Evolutionary conservation across 2,113 vertebrate genomes (phyloP), one percentile per base, ranked within the genome.

Genomic region (Cyphotilapia sp.): DNA sequence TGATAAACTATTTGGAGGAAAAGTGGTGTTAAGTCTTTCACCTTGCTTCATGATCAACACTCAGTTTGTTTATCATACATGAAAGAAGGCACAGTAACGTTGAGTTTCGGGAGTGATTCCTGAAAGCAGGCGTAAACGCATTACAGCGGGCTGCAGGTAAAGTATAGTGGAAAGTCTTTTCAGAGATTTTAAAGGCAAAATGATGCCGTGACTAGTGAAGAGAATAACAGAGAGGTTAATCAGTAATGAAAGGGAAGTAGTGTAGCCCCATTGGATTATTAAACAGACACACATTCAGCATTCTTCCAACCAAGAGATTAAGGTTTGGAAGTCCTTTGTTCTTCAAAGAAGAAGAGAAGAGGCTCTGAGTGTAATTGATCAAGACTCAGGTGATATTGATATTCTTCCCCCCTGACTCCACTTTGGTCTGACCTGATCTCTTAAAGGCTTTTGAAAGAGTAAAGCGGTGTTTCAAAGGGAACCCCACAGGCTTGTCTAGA

Each of bases 351-450:
- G 29, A 66, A 51, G 42, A 38, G 51, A 83, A 47, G 19, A 10
- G 38, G 7, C 27, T 88, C 71, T 57, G 84, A 88, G 76, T 63
- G 29, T 88, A 90, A 92, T 63, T 82, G 57, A 91, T 91, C 51
- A 84, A 88, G 81, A 88, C 87, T 69, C 47, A 2, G 81, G 84
- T 42, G 22, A 87, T 94, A 91, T 90, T 92, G 92, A 92, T 88
- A 84, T 85, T 76, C 76, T 83, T 22, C 38, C 56, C 84, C 84
- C 74, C 76, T 66, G 86, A 82, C 87, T 94, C 56, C 80, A 33
- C 85, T 90, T 87, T 82, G 80, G 57, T 87, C 83, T 71, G 86
- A 82, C 81, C 27, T 61, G 71, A 91, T 89, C 45, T 88, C 82
- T 88, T 87, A 81, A 87, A 91, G 49, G 89, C 87, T 88, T 85